phyloP scores from a whole-genome alignment of 2,888 invertebrate species.

The Macrosoma leucophasiata region DNA sequence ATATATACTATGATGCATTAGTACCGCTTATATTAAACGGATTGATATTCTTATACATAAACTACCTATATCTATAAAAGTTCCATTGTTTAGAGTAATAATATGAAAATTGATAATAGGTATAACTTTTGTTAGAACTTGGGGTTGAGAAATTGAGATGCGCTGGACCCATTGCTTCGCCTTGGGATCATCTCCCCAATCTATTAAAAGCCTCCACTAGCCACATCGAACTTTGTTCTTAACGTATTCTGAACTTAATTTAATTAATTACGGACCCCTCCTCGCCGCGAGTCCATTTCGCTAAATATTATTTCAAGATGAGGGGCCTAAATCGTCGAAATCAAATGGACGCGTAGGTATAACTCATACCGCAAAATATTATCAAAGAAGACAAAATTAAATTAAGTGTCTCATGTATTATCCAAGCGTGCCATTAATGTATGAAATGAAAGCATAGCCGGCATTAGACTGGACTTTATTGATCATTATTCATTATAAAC shows the following conservation, averaged over 20 bases:
- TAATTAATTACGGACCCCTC: conserved; percentile 68
- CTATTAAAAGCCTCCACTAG: conserved; percentile 65
- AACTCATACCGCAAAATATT: conserved; percentile 38
- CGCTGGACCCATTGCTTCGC: too few species aligned
- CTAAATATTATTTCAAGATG: conserved; percentile 64
- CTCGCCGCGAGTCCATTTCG: conserved; percentile 51
- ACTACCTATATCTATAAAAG: too few species aligned
- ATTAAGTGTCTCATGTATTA: conserved; percentile 33
- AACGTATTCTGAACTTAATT: conserved; percentile 71
- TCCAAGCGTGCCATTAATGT: conserved; percentile 35
- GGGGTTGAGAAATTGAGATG: too few species aligned
- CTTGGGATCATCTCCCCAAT: conserved; percentile 59
- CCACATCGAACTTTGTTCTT: conserved; percentile 61
- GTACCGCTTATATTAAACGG: too few species aligned
- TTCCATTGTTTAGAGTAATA: too few species aligned
- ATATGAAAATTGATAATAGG: too few species aligned
- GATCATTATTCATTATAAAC: conserved; percentile 64
- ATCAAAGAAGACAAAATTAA: conserved; percentile 42
- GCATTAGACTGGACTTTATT: conserved; percentile 55
- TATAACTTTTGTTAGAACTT: too few species aligned
- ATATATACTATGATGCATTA: too few species aligned
- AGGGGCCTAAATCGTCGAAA: conserved; percentile 49
- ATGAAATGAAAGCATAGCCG: conserved; percentile 37
- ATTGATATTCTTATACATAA: too few species aligned
- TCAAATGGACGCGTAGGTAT: conserved; percentile 47